Conservation (phyloP, 2,113 vertebrate genomes). For the Nannobrachium achirus region DNA sequence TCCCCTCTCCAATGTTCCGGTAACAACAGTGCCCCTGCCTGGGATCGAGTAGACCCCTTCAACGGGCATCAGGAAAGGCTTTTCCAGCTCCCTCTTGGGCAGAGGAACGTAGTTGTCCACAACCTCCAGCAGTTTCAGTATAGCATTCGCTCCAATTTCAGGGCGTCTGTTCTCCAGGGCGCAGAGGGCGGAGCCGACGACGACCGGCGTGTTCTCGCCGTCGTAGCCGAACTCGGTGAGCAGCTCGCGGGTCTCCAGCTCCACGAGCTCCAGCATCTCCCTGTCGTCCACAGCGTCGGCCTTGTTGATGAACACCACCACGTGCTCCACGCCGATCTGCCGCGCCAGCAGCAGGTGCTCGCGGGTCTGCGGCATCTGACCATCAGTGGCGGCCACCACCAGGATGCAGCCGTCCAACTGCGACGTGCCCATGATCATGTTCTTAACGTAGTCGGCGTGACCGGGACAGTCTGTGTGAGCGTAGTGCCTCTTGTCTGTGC, state of each 20-base stretch:
- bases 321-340: conserved; percentile 83
- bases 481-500: conserved; percentile 82
- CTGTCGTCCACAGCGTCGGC: conserved; percentile 81
- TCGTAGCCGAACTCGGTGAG: conserved; percentile 83
- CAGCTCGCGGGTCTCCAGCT: conserved; percentile 83
- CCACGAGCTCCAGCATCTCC: conserved; percentile 83
- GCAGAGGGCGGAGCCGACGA: conserved; percentile 82
- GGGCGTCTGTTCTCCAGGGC: conserved; percentile 80
- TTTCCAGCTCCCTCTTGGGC: conserved; percentile 79
- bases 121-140: conserved; percentile 81
- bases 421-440: conserved; percentile 86
- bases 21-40: conserved; percentile 83
- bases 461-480: conserved; percentile 85
- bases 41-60: conserved; percentile 82
- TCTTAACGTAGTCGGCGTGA: conserved; percentile 86
- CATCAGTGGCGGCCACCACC: conserved; percentile 83
- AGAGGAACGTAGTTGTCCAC: conserved; percentile 78
- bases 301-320: conserved; percentile 85
- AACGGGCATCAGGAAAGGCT: conserved; percentile 82
- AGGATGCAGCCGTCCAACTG: conserved; percentile 85
- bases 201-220: conserved; percentile 77
- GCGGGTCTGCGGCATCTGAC: conserved; percentile 86
- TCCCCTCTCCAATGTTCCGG: conserved; percentile 81
- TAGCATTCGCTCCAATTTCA: conserved; percentile 75
- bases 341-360: conserved; percentile 81